phyloP scores from a whole-genome alignment of 2,888 invertebrate species.

The Antheraea assamensis region DNA sequence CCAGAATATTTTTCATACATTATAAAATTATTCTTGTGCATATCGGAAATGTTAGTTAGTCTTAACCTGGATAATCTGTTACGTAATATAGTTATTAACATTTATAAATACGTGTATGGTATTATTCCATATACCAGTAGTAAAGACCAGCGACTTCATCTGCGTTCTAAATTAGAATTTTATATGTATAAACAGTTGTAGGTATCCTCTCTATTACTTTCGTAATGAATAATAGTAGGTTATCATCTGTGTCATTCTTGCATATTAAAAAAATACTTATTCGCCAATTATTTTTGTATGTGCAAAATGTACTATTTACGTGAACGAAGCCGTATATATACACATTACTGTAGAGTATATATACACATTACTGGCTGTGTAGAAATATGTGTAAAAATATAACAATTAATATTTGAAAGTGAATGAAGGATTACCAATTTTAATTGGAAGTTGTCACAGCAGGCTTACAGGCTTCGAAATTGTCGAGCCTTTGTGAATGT shows the following conservation, averaged over 20 bases:
- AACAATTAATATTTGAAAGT: neutral
- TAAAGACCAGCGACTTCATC: neutral
- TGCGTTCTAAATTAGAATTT: neutral
- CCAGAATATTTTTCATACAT: conserved; percentile 41
- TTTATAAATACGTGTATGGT: neutral
- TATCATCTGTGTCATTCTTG: neutral
- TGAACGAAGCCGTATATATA: too few species aligned
- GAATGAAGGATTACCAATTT: conserved; percentile 30
- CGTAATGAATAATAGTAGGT: neutral
- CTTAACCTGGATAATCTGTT: neutral
- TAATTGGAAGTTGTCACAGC: conserved; percentile 34
- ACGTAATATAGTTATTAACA: neutral
- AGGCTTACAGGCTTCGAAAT: conserved; percentile 20
- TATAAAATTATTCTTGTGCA: conserved; percentile 33
- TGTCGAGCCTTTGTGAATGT: neutral
- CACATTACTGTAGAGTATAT: too few species aligned
- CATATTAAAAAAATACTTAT: too few species aligned
- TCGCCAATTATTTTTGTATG: too few species aligned
- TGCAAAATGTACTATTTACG: too few species aligned
- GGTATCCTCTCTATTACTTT: neutral
- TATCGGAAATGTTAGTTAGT: neutral
- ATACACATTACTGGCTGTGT: neutral
- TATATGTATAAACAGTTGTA: neutral
- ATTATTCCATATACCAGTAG: neutral
- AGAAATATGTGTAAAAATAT: neutral